Conservation (phyloP, 2,113 vertebrate species). For the Strigops habroptila region DNA sequence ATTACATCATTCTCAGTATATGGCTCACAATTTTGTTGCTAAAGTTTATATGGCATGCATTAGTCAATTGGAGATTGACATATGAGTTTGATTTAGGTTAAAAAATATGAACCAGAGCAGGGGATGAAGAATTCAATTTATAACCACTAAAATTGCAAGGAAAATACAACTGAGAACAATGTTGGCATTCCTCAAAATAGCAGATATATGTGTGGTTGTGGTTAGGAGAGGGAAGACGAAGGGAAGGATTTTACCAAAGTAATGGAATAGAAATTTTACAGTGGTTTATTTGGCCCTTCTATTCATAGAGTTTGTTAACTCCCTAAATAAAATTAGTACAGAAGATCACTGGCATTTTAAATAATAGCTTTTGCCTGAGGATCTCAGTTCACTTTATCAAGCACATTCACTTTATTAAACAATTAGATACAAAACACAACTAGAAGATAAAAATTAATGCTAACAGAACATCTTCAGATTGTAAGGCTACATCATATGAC, state of each 20-base stretch:
- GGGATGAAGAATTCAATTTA: constrained; percentile 47
- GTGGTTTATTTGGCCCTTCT: constrained; percentile 42
- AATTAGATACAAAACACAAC: not conserved
- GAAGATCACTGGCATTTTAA: not conserved
- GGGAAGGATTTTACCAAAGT: constrained; percentile 36
- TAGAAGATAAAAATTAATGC: not conserved
- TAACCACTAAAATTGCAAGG: constrained; percentile 31
- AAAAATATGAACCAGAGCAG: constrained; percentile 30
- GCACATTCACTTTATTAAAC: not conserved
- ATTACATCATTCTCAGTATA: not conserved
- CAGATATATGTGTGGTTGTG: constrained; percentile 37
- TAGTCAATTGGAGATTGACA: constrained; percentile 29
- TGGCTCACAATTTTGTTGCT: not conserved
- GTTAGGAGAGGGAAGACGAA: constrained; percentile 5
- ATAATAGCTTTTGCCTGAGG: not conserved
- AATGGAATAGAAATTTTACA: constrained; percentile 51
- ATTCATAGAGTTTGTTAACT: constrained; percentile 19
- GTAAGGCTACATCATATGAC: not conserved
- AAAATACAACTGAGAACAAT: constrained; percentile 40
- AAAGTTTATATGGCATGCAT: not conserved
- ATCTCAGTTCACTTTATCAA: not conserved
- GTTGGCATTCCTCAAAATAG: constrained; percentile 59
- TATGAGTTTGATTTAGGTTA: constrained; percentile 31
- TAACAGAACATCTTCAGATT: not conserved
- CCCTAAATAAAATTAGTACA: not conserved